phyloP scores from a whole-genome alignment of 2,113 vertebrate genomes.

The Corydoras sp. region DNA sequence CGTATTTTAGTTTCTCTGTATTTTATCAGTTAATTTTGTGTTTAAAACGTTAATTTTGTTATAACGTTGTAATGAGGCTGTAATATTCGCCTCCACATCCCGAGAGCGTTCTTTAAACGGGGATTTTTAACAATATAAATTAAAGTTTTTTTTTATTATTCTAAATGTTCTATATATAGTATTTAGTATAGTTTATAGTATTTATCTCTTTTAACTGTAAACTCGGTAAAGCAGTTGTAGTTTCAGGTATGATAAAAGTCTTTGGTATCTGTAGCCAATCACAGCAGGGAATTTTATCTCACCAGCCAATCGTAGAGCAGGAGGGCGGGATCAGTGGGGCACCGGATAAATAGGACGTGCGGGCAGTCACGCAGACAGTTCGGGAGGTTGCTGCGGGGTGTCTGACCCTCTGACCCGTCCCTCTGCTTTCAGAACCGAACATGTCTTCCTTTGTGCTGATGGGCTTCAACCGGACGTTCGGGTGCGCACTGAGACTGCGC shows the following conservation, averaged over 20 bases:
- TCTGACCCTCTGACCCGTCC: neutral
- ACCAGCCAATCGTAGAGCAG: neutral
- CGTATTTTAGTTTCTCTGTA: neutral
- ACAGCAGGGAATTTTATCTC: neutral
- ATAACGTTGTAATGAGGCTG: too few relatives aligned
- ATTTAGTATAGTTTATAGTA: too few relatives aligned
- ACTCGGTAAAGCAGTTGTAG: too few relatives aligned
- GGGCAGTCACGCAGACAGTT: neutral
- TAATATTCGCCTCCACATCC: too few relatives aligned
- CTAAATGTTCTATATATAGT: too few relatives aligned
- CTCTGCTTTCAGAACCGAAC: neutral
- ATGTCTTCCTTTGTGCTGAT: constrained; percentile 56
- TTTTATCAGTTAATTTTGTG: too few relatives aligned
- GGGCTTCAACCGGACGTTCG: constrained; percentile 42
- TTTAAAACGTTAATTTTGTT: too few relatives aligned
- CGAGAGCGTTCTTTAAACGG: too few relatives aligned
- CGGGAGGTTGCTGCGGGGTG: neutral
- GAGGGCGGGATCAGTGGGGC: neutral
- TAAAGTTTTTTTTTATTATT: too few relatives aligned
- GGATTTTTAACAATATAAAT: too few relatives aligned
- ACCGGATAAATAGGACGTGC: constrained; percentile 27
- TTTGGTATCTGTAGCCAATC: neutral
- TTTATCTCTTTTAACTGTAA: too few relatives aligned
- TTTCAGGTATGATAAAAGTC: neutral
- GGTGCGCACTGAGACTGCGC: constrained; percentile 35